phyloP scores from a whole-genome alignment of 35 echinoderm and acorn worm species.

The Ptychodera flava region DNA sequence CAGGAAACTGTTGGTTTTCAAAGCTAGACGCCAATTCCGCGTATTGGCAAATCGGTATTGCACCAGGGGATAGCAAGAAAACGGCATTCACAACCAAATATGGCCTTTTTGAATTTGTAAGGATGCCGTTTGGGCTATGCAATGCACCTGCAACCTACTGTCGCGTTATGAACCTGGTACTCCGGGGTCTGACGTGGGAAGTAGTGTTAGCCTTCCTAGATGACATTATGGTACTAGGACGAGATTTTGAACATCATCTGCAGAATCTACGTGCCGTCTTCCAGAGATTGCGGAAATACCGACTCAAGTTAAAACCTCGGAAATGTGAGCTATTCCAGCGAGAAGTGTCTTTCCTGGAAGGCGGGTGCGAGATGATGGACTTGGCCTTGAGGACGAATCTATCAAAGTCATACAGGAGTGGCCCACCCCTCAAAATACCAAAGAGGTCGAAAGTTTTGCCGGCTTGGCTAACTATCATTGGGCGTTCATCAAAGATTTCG shows the following conservation, averaged over 20 bases:
- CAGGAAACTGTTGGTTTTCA: conserved; percentile 15
- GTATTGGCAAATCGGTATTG: conserved; percentile 20
- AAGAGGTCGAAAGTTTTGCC: conserved; percentile 19
- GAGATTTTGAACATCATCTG: conserved; percentile 6
- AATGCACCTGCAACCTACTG: conserved; percentile 49
- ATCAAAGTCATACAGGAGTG: conserved; percentile 7
- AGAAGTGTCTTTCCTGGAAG: neutral
- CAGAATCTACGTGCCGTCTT: conserved; percentile 14
- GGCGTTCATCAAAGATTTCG: conserved; percentile 20
- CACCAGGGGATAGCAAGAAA: neutral
- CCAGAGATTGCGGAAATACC: conserved; percentile 14
- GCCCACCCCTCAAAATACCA: conserved; percentile 1
- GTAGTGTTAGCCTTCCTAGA: conserved; percentile 36
- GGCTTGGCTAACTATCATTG: conserved; percentile 34
- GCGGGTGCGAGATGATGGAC: neutral
- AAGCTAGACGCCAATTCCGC: neutral
- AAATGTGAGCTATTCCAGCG: neutral
- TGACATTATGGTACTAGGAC: conserved; percentile 34
- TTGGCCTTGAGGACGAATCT: neutral
- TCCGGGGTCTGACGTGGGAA: conserved; percentile 35
- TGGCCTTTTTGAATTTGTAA: conserved; percentile 26
- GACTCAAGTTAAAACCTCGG: conserved; percentile 17
- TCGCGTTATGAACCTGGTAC: conserved; percentile 35
- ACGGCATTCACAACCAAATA: conserved; percentile 30
- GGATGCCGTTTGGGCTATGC: conserved; percentile 34